Conservation (phyloP, 2,113 vertebrate species). For the Seriola aureovittata region DNA sequence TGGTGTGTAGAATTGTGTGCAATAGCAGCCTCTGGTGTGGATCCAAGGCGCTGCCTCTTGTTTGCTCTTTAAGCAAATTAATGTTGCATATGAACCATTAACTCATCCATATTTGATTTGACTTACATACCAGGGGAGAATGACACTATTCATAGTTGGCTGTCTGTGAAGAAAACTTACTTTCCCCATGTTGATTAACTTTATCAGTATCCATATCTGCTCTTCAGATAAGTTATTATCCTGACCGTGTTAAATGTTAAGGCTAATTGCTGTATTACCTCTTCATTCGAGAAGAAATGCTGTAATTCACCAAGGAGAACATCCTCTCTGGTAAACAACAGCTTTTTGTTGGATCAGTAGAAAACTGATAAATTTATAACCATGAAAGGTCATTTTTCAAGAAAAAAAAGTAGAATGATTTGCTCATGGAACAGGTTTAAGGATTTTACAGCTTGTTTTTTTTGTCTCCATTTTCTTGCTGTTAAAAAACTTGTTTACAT, state of each 20-base stretch:
- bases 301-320: not conserved
- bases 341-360: not conserved
- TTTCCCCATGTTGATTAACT: not conserved
- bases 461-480: not conserved
- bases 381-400: not conserved
- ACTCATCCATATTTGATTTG: not conserved
- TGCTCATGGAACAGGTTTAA: no score
- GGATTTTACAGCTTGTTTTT: not conserved
- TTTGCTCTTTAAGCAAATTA: not conserved
- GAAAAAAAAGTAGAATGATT: not conserved
- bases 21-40: constrained; percentile 49
- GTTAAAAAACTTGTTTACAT: no score
- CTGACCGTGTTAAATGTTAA: no score
- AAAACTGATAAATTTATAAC: not conserved
- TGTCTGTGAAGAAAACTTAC: not conserved
- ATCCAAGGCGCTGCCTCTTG: not conserved
- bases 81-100: not conserved
- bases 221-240: no score
- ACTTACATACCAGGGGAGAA: no score
- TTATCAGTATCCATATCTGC: not conserved
- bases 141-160: not conserved
- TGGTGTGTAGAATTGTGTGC: not conserved
- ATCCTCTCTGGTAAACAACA: not conserved
- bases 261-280: not conserved
- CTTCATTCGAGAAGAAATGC: not conserved